Percentiles rank a stretch among this genome's conserved stretches.
Evolutionary conservation across 2,113 vertebrate species (phyloP).

Genomic region (Grammomys dolichurus): DNA sequence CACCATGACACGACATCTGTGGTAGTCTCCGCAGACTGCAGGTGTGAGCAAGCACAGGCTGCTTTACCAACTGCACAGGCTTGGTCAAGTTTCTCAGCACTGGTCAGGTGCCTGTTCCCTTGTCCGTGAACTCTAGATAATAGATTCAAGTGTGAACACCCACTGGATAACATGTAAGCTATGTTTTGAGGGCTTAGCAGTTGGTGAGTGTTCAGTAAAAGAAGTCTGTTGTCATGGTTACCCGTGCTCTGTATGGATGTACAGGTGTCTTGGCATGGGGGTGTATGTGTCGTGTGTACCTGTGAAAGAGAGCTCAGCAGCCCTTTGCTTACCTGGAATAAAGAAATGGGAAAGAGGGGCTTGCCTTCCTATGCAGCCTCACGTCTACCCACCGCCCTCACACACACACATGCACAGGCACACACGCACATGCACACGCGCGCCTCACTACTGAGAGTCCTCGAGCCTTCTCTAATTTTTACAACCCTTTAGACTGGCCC

Average conservation of each 20-base stretch:
- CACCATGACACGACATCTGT: not conserved
- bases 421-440: too few species aligned
- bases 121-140: not conserved
- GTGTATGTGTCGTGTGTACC: not conserved
- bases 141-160: not conserved
- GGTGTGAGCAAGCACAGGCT: not conserved
- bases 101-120: not conserved
- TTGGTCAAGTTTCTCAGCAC: constrained; percentile 2
- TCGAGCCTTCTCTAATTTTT: not conserved
- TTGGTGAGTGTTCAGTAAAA: not conserved
- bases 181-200: not conserved
- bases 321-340: not conserved
- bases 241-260: not conserved
- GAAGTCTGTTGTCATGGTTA: not conserved
- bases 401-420: too few species aligned
- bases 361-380: not conserved
- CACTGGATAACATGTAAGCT: not conserved
- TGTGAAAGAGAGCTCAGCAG: not conserved
- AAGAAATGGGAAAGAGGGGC: not conserved
- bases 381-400: not conserved
- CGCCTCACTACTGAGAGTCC: not conserved
- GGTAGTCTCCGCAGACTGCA: accelerated
- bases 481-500: not conserved
- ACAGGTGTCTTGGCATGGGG: not conserved
- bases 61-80: not conserved